phyloP scores from a whole-genome alignment of 2,797 vertebrate species.

The Tokudaia tokunoshimensis region DNA sequence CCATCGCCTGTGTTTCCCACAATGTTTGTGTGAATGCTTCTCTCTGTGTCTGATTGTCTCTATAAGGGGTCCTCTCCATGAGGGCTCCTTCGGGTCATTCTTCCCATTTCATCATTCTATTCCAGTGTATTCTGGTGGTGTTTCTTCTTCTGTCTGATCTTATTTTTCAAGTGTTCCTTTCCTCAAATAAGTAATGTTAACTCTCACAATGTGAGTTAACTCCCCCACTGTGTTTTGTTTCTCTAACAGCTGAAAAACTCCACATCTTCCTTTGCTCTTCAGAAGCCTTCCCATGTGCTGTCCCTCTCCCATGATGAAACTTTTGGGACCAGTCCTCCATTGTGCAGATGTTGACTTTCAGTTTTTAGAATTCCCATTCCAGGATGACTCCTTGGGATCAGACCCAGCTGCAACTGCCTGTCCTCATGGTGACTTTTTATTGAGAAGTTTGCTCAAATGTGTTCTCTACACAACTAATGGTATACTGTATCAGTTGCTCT shows the following conservation, averaged over 20 bases:
- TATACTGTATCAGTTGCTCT: background rate
- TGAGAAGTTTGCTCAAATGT: background rate
- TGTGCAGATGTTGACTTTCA: slow-evolving; percentile 43
- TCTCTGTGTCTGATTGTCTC: too few relatives aligned
- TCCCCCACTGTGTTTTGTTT: background rate
- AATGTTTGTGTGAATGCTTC: too few relatives aligned
- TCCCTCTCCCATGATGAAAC: background rate
- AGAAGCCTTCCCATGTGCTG: background rate
- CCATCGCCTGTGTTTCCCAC: background rate
- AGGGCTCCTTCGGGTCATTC: background rate
- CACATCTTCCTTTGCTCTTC: slow-evolving; percentile 25
- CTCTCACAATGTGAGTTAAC: background rate
- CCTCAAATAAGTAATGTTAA: background rate
- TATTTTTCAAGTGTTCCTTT: background rate
- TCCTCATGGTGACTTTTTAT: slow-evolving; percentile 24
- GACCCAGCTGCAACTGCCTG: background rate
- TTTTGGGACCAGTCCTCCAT: background rate
- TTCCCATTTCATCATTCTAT: background rate
- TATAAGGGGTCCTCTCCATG: background rate
- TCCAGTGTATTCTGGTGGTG: background rate
- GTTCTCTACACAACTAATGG: background rate
- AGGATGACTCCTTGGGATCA: background rate
- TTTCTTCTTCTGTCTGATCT: background rate
- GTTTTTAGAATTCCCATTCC: background rate
- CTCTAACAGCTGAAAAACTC: slow-evolving; percentile 24